phyloP scores from a whole-genome alignment of 64 coral and sea anemone genomes.

The Astreopora myriophthalma region DNA sequence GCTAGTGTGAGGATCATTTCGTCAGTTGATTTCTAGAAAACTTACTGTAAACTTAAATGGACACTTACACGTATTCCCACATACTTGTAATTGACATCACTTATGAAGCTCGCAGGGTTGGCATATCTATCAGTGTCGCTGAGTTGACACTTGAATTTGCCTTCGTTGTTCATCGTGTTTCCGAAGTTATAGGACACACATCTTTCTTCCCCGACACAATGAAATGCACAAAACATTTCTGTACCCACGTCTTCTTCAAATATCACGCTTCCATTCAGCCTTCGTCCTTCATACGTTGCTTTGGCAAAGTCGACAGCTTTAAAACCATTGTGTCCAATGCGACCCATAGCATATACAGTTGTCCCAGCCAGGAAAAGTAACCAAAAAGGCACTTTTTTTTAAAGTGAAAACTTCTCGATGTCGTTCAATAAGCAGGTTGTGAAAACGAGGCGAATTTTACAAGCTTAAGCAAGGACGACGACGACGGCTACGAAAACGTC shows the following conservation, averaged over 20 bases:
- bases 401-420: background rate
- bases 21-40: too few relatives aligned
- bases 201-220: background rate
- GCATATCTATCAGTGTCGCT: background rate
- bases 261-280: slow-evolving; percentile 4
- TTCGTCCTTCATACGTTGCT: background rate
- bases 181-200: slow-evolving; percentile 7
- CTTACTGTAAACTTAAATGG: too few relatives aligned
- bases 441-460: too few relatives aligned
- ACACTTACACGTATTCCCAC: background rate
- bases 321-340: background rate
- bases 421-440: too few relatives aligned
- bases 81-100: background rate
- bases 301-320: background rate
- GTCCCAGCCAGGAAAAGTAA: background rate
- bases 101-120: background rate
- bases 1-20: too few relatives aligned
- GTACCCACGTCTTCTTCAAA: background rate
- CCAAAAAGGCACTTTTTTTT: background rate
- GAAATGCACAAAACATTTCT: background rate
- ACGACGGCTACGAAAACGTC: too few relatives aligned
- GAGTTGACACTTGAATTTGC: background rate
- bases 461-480: too few relatives aligned
- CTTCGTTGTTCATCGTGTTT: background rate
- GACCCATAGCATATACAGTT: background rate